phyloP scores from a whole-genome alignment of 2,888 invertebrate genomes.

The Eupeodes luniger region DNA sequence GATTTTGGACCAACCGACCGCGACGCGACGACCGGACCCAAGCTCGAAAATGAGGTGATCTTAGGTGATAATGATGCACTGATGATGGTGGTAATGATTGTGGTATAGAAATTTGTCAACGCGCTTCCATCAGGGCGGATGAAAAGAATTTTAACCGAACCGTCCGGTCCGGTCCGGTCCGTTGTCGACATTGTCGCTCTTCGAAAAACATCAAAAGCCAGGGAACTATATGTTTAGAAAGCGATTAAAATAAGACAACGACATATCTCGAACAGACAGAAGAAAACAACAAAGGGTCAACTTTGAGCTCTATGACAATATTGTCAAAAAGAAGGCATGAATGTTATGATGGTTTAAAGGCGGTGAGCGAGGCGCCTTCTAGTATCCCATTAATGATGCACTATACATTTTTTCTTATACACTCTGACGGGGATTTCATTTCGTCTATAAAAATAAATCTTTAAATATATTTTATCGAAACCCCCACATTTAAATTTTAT shows the following conservation, averaged over 20 bases:
- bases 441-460: conserved; percentile 43
- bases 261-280: neutral
- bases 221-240: conserved; percentile 37
- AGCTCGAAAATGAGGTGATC: conserved; percentile 57
- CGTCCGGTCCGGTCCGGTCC: too few species aligned
- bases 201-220: conserved; percentile 21
- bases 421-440: conserved; percentile 26
- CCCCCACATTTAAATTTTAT: conserved; percentile 50
- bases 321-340: conserved; percentile 13
- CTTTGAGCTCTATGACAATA: conserved; percentile 43
- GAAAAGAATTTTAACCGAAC: conserved; percentile 60
- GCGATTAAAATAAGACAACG: conserved; percentile 69
- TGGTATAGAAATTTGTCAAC: conserved; percentile 70
- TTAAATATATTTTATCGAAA: conserved; percentile 50
- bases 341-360: neutral
- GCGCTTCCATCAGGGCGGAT: conserved; percentile 48
- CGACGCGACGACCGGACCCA: neutral
- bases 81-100: conserved; percentile 73
- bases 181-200: too few species aligned
- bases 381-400: conserved; percentile 58
- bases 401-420: conserved; percentile 25
- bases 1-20: conserved; percentile 24
- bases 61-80: conserved; percentile 72
- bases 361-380: conserved; percentile 52
- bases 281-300: conserved; percentile 51